Evolutionary conservation across 1,140 invertebrate genomes (phyloP), one percentile per base, ranked within the genome.

Genomic region (Aphaenogaster rudis): DNA sequence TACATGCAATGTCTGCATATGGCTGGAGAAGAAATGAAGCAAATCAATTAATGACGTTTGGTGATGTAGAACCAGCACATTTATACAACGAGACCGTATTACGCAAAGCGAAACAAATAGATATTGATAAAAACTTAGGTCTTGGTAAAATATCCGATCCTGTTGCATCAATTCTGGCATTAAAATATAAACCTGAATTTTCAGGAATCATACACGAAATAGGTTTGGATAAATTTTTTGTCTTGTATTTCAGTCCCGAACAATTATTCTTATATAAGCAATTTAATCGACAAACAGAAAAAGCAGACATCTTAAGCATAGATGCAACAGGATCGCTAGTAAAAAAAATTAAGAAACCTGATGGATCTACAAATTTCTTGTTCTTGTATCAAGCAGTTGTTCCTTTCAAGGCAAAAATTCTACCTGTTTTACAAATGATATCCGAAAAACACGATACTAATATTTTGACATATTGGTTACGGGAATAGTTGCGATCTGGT

Each of bases 201-300:
- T 11, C 57, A 28, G 21, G 57, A 28, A 13, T 33, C 3, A 61
- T 61, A 28, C 9, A 21, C 7, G 57, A 57, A 57, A 54, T 52
- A 74, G 48, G 21, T 15, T 33, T 54, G 7, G 71, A 74, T 36
- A 52, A 52, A 74, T 74, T 74, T 74, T 74, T 36, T n/a, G 71
- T 54, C 0, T 36, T 74, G 13, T 74, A 67, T 67, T 67, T 67
- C 8, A 67, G 64, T 45, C 64, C 64, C 64, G n/a, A 67, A 42
- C 64, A 67, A 9, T 67, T 67, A 42, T 50, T 33, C 36, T 50
- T 71, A 52, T 71, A 71, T 36, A 3, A 71, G 15, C 9, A 71
- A 52, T 61, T 61, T 28, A 28, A 21, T 33, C 5, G 1, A 6
- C 11, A 45, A 28, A 1, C 45, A 33, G 13, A 71, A 5, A 71